phyloP scores from a whole-genome alignment of 2,797 vertebrate species.

The Enoplosus armatus region DNA sequence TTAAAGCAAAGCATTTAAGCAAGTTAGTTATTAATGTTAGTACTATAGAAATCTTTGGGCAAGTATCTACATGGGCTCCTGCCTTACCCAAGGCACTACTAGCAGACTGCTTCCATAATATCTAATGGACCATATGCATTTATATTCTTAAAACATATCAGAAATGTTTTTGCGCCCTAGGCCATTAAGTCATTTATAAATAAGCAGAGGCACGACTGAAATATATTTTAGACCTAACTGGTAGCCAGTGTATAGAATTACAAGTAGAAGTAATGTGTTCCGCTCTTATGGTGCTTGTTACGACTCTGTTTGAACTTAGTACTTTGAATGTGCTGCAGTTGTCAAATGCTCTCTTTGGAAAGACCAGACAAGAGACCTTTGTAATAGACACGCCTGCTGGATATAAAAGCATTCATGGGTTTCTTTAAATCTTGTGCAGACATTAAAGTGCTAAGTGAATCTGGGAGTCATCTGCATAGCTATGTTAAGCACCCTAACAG shows the following conservation, averaged over 20 bases:
- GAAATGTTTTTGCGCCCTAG: slow-evolving; percentile 4
- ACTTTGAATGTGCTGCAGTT: neutral
- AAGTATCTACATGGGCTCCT: neutral
- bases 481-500: no score
- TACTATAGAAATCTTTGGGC: neutral
- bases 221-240: neutral
- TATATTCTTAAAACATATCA: slow-evolving; percentile 10
- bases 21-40: neutral
- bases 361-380: neutral
- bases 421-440: neutral
- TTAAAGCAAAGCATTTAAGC: neutral
- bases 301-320: neutral
- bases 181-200: neutral
- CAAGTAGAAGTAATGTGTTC: neutral
- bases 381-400: neutral
- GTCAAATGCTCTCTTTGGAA: neutral
- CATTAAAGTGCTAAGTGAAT: neutral
- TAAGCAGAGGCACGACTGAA: no score
- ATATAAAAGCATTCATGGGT: no score
- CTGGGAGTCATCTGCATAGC: no score
- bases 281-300: neutral
- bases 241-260: neutral
- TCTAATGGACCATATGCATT: neutral
- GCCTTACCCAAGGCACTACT: neutral
- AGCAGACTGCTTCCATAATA: neutral